Conservation (phyloP, 2,797 vertebrate genomes). For the Sebastes vulpes region DNA sequence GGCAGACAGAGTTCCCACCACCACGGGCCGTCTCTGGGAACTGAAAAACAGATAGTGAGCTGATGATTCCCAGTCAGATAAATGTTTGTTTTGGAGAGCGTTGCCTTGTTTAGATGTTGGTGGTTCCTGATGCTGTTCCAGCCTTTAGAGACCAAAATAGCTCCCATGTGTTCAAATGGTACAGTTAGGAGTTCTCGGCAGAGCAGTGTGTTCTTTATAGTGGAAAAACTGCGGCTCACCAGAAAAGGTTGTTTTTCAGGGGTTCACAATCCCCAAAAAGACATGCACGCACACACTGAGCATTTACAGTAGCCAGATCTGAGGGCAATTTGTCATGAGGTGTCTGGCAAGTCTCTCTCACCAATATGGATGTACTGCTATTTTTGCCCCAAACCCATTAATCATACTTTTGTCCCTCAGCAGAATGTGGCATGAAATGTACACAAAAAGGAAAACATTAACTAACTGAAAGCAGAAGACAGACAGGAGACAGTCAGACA, state of each 20-base stretch:
- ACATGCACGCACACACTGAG: background rate
- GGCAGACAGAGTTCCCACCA: slow-evolving; percentile 8
- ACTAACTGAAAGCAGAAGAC: slow-evolving; percentile 20
- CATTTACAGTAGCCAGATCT: slow-evolving; percentile 45
- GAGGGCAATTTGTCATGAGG: slow-evolving; percentile 25
- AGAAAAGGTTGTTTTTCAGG: slow-evolving; percentile 7
- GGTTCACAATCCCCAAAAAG: background rate
- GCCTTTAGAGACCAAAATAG: slow-evolving; percentile 57
- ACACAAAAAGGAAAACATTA: slow-evolving; percentile 41
- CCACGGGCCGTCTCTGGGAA: background rate
- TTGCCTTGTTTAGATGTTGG: slow-evolving; percentile 69
- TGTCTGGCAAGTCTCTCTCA: slow-evolving; percentile 14
- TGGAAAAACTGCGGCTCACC: slow-evolving; percentile 54
- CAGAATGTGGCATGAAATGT: slow-evolving; percentile 37
- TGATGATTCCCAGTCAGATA: slow-evolving; percentile 42
- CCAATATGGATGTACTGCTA: slow-evolving; percentile 13
- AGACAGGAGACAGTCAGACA: slow-evolving; percentile 12
- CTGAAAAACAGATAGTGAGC: slow-evolving; percentile 44
- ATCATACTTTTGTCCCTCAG: slow-evolving; percentile 23
- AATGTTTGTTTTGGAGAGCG: slow-evolving; percentile 67
- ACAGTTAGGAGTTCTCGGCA: slow-evolving; percentile 38
- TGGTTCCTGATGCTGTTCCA: slow-evolving; percentile 58
- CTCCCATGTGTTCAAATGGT: slow-evolving; percentile 58
- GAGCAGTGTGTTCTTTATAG: slow-evolving; percentile 49
- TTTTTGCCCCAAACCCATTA: slow-evolving; percentile 47